Percentiles rank a stretch among this genome's conserved stretches.
These are phyloP conservation scores for Semaprochilodus insignis DNA, from an alignment of 2,797 vertebrate genomes.

Conservation along the genomic window DNA sequence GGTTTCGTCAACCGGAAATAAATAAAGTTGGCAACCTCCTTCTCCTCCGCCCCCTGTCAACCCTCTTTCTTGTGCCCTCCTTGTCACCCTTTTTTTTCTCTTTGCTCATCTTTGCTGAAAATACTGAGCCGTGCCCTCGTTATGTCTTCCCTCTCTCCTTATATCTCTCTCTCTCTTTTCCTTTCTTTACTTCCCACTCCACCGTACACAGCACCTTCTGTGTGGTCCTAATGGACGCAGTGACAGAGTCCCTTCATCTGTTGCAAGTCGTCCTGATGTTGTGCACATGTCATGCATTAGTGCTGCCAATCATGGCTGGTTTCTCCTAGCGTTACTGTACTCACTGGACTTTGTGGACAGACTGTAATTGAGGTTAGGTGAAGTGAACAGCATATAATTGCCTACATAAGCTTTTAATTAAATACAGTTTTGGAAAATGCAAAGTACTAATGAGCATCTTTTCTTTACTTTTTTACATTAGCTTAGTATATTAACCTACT, in stretches of 20 bases:
- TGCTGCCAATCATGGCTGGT: background rate
- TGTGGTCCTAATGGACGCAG: background rate
- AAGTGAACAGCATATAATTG: background rate
- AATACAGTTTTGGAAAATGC: background rate
- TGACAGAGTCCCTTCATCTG: background rate
- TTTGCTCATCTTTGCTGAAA: conserved; percentile 39
- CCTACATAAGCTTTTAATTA: background rate
- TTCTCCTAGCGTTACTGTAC: background rate
- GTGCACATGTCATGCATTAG: conserved; percentile 19
- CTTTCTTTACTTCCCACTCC: background rate
- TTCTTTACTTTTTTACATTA: background rate
- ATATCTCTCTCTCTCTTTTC: conserved; percentile 25
- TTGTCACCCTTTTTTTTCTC: conserved; percentile 44
- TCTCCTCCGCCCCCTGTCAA: conserved; percentile 52
- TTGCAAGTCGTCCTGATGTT: background rate
- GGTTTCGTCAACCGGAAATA: conserved; percentile 68
- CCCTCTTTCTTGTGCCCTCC: conserved; percentile 57
- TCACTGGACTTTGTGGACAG: background rate
- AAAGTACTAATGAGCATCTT: background rate
- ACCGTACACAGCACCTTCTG: background rate
- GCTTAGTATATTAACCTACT: background rate
- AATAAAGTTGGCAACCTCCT: conserved; percentile 66
- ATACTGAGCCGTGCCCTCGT: conserved; percentile 46
- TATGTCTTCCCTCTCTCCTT: conserved; percentile 41
- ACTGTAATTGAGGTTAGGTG: background rate